phyloP scores from a whole-genome alignment of 2,113 vertebrate species.

The Acrocephalus kingi region DNA sequence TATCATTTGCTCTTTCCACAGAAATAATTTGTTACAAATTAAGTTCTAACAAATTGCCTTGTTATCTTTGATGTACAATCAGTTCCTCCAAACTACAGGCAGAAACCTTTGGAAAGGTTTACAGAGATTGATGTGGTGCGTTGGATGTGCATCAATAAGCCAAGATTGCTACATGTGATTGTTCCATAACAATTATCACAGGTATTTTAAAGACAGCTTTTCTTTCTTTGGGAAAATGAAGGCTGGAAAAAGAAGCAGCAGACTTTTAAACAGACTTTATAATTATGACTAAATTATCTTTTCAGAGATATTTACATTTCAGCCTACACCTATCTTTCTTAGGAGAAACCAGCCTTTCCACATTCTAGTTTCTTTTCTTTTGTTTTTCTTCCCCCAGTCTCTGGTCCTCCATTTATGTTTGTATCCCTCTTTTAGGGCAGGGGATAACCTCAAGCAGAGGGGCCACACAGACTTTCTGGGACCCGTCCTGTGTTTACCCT shows the following conservation, averaged over 20 bases:
- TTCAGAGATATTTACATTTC: not conserved
- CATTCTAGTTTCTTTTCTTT: not conserved
- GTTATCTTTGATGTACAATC: not conserved
- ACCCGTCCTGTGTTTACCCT: not conserved
- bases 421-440: not conserved
- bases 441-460: not conserved
- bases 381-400: not conserved
- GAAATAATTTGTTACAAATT: not conserved
- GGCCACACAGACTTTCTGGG: not conserved
- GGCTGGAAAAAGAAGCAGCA: not conserved
- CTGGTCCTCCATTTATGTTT: not conserved
- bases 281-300: not conserved
- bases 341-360: not conserved
- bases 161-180: not conserved
- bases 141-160: not conserved
- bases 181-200: not conserved
- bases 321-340: not conserved
- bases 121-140: not conserved
- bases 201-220: constrained; percentile 5
- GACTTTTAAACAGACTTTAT: not conserved
- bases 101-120: not conserved
- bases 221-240: not conserved
- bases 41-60: not conserved
- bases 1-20: not conserved
- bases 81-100: not conserved